Evolutionary conservation across 2,888 invertebrate species (phyloP), one percentile per base, ranked within the genome.

Genomic region (Eilema griseolum): DNA sequence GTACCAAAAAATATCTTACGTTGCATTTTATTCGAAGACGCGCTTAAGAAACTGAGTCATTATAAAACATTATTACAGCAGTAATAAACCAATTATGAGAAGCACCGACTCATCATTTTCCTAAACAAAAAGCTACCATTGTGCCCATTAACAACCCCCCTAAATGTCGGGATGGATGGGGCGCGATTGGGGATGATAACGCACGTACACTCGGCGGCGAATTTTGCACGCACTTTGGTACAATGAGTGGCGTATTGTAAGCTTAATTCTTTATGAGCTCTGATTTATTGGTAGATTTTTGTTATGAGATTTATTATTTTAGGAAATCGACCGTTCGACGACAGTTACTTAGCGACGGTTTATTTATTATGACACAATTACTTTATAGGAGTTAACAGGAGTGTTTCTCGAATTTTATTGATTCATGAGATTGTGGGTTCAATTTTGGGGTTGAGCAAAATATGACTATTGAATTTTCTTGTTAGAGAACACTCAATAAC

Each of bases 131-230:
- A 61, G 61, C 52, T 24, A 59, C 26, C 28, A 61, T 71, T 68
- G 68, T 65, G 64, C 73, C 76, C 75, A 75, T 77, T 75, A 77
- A 75, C 80, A 71, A 71, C 78, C 80, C 84, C 41, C 41, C 81
- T 78, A 83, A 84, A 84, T 81, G 74, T 78, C 76, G 77, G 78
- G 80, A 72, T 70, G 61, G 69, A 37, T 76, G 76, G 76, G 72
- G 76, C 69, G 72, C 31, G 79, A 80, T 80, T 78, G 61, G 79
- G 61, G 72, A 52, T 78, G 86, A 86, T 86, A 85, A 77, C 84
- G 83, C 86, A 87, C 86, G 86, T 79, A 78, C 75, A 71, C 74
- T 69, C 71, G 59, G 62, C 12, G 16, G 65, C 56, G 23, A 66
- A 67, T 65, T 70, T 67, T 62, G 41, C 68, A 72, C 72, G 69